Base-by-base conservation (phyloP, 2,797 vertebrate species). In the Acestrorhynchus altus region DNA sequence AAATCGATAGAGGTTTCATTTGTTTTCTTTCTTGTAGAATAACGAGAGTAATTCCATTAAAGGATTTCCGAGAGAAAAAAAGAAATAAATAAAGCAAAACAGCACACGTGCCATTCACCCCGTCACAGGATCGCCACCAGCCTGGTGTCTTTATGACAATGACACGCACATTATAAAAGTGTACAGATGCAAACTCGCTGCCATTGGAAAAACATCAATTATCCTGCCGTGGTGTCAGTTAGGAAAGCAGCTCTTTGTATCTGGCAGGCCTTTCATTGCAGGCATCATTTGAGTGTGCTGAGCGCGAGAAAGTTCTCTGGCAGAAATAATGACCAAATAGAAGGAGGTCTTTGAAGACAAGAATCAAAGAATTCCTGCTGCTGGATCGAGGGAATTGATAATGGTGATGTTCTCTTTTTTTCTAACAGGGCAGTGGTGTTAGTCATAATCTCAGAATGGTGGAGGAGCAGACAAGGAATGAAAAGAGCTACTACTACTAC, bases 381-480 rank as follows among this genome's bases (percentile, higher is more conserved):
- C 78, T 83, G 83, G 83, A 89, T 91, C 80, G 85, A 88, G 80
- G 84, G 80, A 90, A 89, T 81, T 89, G 88, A 90, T 91, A 93
- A 91, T 89, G 89, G 88, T 82, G 86, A 78, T 88, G 89, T 88
- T 91, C 18, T 66, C 59, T 54, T 49, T 77, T 61, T n/a, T 84
- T 93, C 87, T 84, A 90, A 88, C 78, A 86, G 83, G 87, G 89
- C 89, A 83, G 87, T 87, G 83, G 76, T 84, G 87, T 85, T 88
- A 90, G 85, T 90, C 83, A 77, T 85, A 90, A 88, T 88, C 86
- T 85, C 83, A 83, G 83, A 81, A 26, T 52, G 72, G 89, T 86
- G 71, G 40, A 42, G 40, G 61, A 44, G 61, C 42, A 56, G 54
- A 46, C 12, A 75, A 49, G 28, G 39, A 69, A 54, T 63, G 56